Conservation (phyloP, 2,113 vertebrate species). For the Oreochromis niloticus region DNA sequence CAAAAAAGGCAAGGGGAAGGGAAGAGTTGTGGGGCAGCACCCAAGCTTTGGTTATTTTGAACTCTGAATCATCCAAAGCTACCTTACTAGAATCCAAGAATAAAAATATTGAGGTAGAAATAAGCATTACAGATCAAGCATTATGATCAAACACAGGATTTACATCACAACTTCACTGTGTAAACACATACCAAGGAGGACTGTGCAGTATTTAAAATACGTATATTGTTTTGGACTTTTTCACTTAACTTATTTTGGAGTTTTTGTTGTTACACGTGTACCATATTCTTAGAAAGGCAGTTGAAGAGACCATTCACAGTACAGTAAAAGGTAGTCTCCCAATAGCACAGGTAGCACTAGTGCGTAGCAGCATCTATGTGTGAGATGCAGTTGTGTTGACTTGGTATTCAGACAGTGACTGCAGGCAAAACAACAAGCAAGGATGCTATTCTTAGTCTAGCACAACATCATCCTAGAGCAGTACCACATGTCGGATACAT, state of each 20-base stretch:
- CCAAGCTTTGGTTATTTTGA: not conserved
- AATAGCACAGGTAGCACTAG: not conserved
- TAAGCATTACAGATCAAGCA: not conserved
- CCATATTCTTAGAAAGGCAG: not conserved
- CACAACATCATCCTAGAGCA: constrained; percentile 30
- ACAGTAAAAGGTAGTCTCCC: not conserved
- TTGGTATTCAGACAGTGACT: constrained; percentile 48
- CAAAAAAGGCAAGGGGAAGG: not conserved
- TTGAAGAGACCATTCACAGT: not conserved
- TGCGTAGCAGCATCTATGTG: not conserved
- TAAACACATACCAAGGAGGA: not conserved
- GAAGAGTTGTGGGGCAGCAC: not conserved
- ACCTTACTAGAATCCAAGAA: not conserved
- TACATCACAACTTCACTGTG: not conserved
- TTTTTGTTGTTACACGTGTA: not conserved
- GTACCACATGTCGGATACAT: not conserved
- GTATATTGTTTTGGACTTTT: not conserved
- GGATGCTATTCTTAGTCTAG: constrained; percentile 58
- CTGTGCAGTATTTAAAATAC: not conserved
- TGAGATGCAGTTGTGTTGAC: constrained; percentile 4
- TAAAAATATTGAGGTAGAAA: not conserved
- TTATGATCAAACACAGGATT: not conserved
- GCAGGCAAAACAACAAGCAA: constrained; percentile 37
- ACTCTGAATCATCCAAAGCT: not conserved
- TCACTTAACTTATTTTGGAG: not conserved